A percentile compares a stretch with the other conserved stretches of the same genome.
Conservation (phyloP, 2,797 vertebrate genomes). For the Peromyscus attwateri region DNA sequence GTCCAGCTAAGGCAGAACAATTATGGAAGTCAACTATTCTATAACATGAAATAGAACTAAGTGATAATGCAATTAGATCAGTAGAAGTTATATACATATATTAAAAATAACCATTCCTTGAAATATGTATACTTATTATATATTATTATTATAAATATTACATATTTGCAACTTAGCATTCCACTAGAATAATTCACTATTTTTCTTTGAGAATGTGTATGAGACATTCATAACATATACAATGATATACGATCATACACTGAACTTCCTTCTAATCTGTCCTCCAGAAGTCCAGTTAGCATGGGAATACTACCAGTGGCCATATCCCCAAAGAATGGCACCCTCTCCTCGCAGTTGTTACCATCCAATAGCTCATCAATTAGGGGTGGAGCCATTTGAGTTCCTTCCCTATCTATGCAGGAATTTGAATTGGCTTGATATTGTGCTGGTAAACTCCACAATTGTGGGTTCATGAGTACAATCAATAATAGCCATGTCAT, state of each 20-base stretch:
- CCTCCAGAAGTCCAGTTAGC: background rate
- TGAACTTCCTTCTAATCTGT: background rate
- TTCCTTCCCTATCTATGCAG: background rate
- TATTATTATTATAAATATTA: background rate
- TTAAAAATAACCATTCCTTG: background rate
- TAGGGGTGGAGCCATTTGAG: background rate
- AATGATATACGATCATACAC: background rate
- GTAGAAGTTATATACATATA: background rate
- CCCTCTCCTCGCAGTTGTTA: background rate
- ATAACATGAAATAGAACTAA: background rate
- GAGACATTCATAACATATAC: background rate
- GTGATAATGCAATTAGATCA: background rate
- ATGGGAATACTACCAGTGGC: background rate
- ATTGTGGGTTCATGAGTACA: background rate
- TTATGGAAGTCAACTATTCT: constrained; percentile 12
- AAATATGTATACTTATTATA: background rate
- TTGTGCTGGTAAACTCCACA: background rate
- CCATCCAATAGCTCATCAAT: background rate
- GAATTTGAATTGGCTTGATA: background rate
- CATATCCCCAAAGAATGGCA: background rate
- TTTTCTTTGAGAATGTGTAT: background rate
- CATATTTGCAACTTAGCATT: background rate
- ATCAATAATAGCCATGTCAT: background rate
- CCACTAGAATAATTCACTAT: background rate
- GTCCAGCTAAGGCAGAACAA: background rate